Conservation (phyloP, 2,888 invertebrate genomes). For the Biston stratarius region DNA sequence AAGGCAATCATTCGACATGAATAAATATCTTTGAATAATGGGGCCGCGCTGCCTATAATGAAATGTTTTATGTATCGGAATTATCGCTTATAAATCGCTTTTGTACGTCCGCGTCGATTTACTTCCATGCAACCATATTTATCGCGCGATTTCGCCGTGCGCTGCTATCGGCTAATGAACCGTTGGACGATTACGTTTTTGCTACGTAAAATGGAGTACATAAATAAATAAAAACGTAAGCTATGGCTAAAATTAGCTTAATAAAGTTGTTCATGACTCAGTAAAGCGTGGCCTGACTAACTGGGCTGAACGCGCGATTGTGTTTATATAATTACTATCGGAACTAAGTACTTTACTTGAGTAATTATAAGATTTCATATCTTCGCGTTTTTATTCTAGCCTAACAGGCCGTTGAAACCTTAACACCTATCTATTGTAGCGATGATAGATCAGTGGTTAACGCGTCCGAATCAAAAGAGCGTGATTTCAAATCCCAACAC, state of each 20-base stretch:
- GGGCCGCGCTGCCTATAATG: slow-evolving; percentile 77
- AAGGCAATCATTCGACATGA: slow-evolving; percentile 86
- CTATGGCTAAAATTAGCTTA: slow-evolving; percentile 48
- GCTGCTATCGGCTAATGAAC: slow-evolving; percentile 52
- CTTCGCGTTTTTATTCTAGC: slow-evolving; percentile 1
- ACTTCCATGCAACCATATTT: slow-evolving; percentile 63
- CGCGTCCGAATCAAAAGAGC: too few species aligned
- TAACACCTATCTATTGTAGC: too few species aligned
- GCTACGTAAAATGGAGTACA: slow-evolving; percentile 41
- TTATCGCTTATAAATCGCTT: slow-evolving; percentile 79
- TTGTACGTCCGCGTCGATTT: slow-evolving; percentile 58
- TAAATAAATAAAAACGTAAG: slow-evolving; percentile 46
- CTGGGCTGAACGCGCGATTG: slow-evolving; percentile 50
- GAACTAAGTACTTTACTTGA: slow-evolving; percentile 2
- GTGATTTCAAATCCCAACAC: too few species aligned
- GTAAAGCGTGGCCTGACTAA: slow-evolving; percentile 55
- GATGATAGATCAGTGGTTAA: too few species aligned
- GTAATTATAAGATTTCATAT: slow-evolving; percentile 16
- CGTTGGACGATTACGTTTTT: slow-evolving; percentile 46
- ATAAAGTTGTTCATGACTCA: slow-evolving; percentile 49
- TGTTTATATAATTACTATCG: slow-evolving; percentile 36
- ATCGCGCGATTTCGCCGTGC: slow-evolving; percentile 51
- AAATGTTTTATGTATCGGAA: slow-evolving; percentile 83
- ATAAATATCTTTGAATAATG: slow-evolving; percentile 86
- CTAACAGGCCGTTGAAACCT: not conserved